Evolutionary conservation across 2,113 vertebrate species (phyloP).

Genomic region (Peromyscus polionotus): DNA sequence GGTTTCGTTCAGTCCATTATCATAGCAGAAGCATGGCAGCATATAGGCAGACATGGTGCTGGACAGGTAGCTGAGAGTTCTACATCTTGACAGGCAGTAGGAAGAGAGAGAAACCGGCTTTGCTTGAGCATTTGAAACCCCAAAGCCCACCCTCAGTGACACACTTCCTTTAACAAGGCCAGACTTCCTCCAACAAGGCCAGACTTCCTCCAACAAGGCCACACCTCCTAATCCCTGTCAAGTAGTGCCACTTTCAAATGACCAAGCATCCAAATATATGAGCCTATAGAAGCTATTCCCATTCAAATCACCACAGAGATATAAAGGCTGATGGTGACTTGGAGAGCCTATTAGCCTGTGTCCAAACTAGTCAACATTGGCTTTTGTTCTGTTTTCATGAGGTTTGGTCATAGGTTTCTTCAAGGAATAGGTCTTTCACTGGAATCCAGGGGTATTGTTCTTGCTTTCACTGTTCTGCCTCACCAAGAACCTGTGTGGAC

Average conservation of each 20-base stretch:
- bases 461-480: neutral
- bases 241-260: neutral
- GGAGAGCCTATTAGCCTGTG: neutral
- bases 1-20: neutral
- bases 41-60: neutral
- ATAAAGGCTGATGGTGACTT: neutral
- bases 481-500: neutral
- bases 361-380: conserved; percentile 21
- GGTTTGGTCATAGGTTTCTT: conserved; percentile 28
- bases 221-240: neutral
- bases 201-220: neutral
- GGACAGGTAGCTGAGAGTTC: neutral
- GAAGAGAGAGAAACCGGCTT: neutral
- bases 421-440: neutral
- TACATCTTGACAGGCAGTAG: neutral
- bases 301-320: neutral
- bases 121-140: neutral
- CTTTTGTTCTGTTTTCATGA: conserved; percentile 38
- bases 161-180: neutral
- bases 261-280: neutral
- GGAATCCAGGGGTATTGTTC: accelerated
- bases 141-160: neutral
- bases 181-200: no score
- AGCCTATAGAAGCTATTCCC: neutral
- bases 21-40: neutral